Percentiles rank a stretch among this genome's conserved stretches.
These are phyloP conservation scores for Hydractinia symbiolongicarpus DNA, from an alignment of 30 jellyfish, hydroid and myxozoan genomes.

Conservation along the genomic window DNA sequence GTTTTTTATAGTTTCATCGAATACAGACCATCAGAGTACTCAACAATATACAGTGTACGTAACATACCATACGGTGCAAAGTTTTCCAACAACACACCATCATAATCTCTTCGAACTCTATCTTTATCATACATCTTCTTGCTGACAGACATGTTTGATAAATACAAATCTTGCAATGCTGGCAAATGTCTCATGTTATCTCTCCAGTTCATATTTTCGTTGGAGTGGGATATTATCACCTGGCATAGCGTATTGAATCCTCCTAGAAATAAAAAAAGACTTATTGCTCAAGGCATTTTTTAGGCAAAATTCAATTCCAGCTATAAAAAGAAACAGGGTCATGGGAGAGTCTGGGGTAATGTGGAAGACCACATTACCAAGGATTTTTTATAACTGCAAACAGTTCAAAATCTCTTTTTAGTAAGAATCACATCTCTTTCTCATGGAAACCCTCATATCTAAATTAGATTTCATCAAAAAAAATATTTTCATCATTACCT, in stretches of 20 bases:
- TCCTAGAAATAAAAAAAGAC: background rate
- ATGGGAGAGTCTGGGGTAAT: no score
- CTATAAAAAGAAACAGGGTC: no score
- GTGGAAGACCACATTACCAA: no score
- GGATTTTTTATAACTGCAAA: no score
- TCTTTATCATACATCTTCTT: background rate
- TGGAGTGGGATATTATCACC: background rate
- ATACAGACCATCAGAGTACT: background rate
- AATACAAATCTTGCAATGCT: conserved; percentile 13
- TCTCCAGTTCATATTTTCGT: conserved; percentile 9
- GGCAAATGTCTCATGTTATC: conserved; percentile 20
- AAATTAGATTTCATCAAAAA: no score
- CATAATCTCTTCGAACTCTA: conserved; percentile 16
- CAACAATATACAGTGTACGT: background rate
- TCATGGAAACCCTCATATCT: no score
- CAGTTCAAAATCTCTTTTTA: no score
- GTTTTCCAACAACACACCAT: conserved; percentile 64
- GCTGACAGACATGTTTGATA: background rate
- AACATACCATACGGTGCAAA: conserved; percentile 79
- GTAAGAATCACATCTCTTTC: no score
- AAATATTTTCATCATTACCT: background rate
- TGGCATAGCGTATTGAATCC: conserved; percentile 15
- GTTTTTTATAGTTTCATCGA: no score
- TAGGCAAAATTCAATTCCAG: no score
- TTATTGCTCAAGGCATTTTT: no score